Evolutionary conservation across 2,888 invertebrate genomes (phyloP).

Genomic region (Sesia apiformis): DNA sequence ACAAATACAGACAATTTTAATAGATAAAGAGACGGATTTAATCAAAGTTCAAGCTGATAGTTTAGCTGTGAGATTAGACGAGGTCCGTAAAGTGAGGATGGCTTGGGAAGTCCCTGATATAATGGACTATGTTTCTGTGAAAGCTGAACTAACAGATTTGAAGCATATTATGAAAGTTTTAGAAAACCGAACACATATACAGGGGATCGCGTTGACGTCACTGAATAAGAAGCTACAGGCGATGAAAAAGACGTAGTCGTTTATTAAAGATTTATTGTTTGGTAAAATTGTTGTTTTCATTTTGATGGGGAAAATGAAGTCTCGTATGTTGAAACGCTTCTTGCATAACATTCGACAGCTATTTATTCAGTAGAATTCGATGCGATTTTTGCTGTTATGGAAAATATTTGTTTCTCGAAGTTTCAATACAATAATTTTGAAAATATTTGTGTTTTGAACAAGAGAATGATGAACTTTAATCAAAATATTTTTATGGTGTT

Average conservation of each 20-base stretch:
- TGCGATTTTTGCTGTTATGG: no score
- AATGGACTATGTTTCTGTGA: constrained; percentile 72
- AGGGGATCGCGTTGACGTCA: constrained; percentile 49
- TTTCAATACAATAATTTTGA: no score
- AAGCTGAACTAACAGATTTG: constrained; percentile 62
- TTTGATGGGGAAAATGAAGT: no score
- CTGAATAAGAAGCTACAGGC: constrained; percentile 31
- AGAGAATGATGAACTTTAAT: no score
- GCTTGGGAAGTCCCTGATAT: constrained; percentile 71
- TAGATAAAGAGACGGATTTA: constrained; percentile 49
- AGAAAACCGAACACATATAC: constrained; percentile 44
- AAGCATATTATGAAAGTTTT: constrained; percentile 46
- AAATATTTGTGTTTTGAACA: no score
- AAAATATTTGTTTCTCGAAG: no score
- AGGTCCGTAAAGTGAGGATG: constrained; percentile 44
- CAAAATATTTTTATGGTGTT: no score
- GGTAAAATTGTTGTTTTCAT: background rate
- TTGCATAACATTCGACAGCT: no score
- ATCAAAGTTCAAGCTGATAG: constrained; percentile 51
- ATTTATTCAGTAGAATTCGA: no score
- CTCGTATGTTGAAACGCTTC: no score
- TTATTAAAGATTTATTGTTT: background rate
- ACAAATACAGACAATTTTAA: constrained; percentile 40
- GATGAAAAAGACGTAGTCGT: background rate
- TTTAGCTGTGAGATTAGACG: constrained; percentile 40